Evolutionary conservation across 2,797 vertebrate species (phyloP).

Genomic region (Hoplostethus atlanticus): DNA sequence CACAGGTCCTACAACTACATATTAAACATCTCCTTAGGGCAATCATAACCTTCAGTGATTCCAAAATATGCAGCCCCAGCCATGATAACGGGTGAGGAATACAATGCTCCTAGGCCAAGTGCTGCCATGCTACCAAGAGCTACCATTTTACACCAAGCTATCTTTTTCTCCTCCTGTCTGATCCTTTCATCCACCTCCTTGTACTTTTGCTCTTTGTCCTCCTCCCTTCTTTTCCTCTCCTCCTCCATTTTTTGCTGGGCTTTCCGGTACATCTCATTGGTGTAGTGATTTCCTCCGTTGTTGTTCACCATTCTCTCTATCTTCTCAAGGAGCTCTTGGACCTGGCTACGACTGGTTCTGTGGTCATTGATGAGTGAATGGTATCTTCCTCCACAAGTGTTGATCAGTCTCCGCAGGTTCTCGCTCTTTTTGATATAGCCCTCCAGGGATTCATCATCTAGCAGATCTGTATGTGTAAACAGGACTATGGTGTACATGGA

Average conservation of each 20-base stretch:
- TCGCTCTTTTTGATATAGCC: constrained; percentile 20
- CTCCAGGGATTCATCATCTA: constrained; percentile 21
- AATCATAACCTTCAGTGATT: background rate
- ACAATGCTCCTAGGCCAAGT: accelerated
- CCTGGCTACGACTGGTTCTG: constrained; percentile 21
- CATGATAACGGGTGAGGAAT: accelerated
- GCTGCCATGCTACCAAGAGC: accelerated
- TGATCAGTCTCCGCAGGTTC: constrained; percentile 32
- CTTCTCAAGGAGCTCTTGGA: constrained; percentile 52
- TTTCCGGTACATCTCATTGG: constrained; percentile 44
- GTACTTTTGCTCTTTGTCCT: background rate
- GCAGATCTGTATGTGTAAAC: constrained; percentile 64
- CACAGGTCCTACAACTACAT: background rate
- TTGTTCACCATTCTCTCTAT: constrained; percentile 41
- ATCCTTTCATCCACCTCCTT: background rate
- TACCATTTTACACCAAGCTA: accelerated
- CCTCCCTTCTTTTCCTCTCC: background rate
- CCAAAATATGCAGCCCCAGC: accelerated
- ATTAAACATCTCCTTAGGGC: background rate
- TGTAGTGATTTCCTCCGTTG: constrained; percentile 56
- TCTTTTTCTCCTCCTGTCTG: background rate
- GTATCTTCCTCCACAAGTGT: constrained; percentile 50
- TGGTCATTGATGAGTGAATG: constrained; percentile 55
- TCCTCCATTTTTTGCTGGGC: constrained; percentile 37
- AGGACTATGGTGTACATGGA: constrained; percentile 42